A percentile compares a stretch with the other conserved stretches of the same genome.
Conservation (phyloP, 2,797 vertebrate species). For the Notolepis coatsorum region DNA sequence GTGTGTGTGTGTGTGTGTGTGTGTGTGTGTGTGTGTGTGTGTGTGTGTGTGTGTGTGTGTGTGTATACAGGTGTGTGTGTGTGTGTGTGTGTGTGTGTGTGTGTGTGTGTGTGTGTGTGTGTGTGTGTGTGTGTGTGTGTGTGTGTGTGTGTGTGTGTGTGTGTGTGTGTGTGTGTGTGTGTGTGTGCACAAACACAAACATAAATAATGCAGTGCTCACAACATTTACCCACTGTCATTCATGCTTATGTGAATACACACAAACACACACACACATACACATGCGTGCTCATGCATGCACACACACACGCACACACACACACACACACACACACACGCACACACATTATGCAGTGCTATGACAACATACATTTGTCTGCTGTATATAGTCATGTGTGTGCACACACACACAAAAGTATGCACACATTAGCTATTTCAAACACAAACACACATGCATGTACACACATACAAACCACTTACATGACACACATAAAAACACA, state of each 20-base stretch:
- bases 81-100: background rate
- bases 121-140: no score
- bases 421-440: background rate
- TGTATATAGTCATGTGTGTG: background rate
- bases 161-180: background rate
- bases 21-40: background rate
- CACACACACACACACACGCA: background rate
- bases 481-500: no score
- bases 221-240: no score
- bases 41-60: no score
- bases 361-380: no score
- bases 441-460: no score
- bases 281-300: background rate
- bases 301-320: background rate
- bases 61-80: no score
- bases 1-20: background rate
- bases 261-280: background rate
- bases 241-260: background rate
- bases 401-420: background rate
- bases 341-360: no score
- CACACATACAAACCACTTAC: slow-evolving; percentile 2
- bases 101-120: background rate
- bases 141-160: background rate
- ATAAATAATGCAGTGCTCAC: background rate
- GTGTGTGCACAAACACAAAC: background rate